Evolutionary conservation across 30 jellyfish, hydroid and myxozoan genomes (phyloP).

Genomic region (Hydra vulgaris): DNA sequence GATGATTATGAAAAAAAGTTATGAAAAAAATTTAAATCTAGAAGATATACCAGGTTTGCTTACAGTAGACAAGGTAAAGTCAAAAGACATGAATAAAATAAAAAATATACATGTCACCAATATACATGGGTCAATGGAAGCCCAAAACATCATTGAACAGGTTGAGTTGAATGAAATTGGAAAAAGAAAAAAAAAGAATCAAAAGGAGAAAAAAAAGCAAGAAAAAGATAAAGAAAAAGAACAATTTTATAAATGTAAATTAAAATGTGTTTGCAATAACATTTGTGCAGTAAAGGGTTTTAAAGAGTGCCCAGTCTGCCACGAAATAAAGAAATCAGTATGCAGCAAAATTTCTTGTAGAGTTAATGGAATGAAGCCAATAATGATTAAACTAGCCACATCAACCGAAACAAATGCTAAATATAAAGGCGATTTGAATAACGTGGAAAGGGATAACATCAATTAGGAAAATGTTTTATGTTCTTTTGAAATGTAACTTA

Average conservation of each 20-base stretch:
- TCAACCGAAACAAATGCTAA: background rate
- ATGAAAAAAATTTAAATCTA: slow-evolving; percentile 9
- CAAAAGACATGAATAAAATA: slow-evolving; percentile 1
- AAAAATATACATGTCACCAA: slow-evolving; percentile 8
- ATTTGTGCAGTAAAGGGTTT: slow-evolving; percentile 13
- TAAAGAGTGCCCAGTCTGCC: slow-evolving; percentile 4
- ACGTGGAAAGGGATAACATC: background rate
- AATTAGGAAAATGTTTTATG: background rate
- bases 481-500: background rate
- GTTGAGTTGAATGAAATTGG: background rate
- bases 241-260: slow-evolving; percentile 10
- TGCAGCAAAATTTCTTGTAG: slow-evolving; percentile 19
- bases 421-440: background rate
- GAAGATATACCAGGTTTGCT: slow-evolving; percentile 2
- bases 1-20: background rate
- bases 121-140: slow-evolving; percentile 19
- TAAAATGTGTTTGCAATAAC: slow-evolving; percentile 13
- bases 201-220: background rate
- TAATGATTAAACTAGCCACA: background rate
- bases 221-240: background rate
- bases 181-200: background rate
- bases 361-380: slow-evolving; percentile 19
- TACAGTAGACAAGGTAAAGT: background rate
- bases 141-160: background rate
- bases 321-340: background rate